Evolutionary conservation across 2,797 vertebrate species (phyloP), one percentile per base, ranked within the genome.

Genomic region (Calcarius lapponicus): DNA sequence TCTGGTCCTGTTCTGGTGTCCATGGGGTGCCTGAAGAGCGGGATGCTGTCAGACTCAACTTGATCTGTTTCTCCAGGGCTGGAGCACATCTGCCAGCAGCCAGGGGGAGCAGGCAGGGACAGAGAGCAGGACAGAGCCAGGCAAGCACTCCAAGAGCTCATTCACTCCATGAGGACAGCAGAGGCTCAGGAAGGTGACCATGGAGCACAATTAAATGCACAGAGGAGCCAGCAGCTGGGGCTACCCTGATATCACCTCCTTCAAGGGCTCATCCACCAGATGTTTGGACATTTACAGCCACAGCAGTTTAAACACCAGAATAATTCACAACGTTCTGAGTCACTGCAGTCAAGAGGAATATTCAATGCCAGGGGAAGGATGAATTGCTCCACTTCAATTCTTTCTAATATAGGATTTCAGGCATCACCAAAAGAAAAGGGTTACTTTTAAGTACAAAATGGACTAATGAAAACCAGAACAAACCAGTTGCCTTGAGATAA

Each of bases 221-320:
- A 91, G 32, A 78, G 36, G 9, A 43, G 7, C 28, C 75, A 73
- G 32, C 53, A 85, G 32, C 24, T 53, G 45, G 13, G 13, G 21
- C 26, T n/a, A 4, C 25, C 17, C 10, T 40, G 20, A 1, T 8
- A 19, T 24, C 1, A 0, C 29, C 57, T 61, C 29, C 51, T 40
- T 50, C 34, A 28, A 66, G 31, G 36, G 51, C 66, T 61, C 51
- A 62, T n/a, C 56, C 48, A 42, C 0, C 0, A 72, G 20, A 16
- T n/a, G 7, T 43, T 58, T 48, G 29, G 75, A 50, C 34, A 17
- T 13, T 50, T 78, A 17, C 47, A 60, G 28, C 19, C 17, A 8
- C 58, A 70, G 32, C 43, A 67, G 50, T 34, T 86, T 21, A 78
- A 64, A 48, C 36, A 36, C 22, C 47, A 81, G 70, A 86, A 75